Base-by-base conservation (phyloP, 2,888 invertebrate species). In the Eurois occulta region DNA sequence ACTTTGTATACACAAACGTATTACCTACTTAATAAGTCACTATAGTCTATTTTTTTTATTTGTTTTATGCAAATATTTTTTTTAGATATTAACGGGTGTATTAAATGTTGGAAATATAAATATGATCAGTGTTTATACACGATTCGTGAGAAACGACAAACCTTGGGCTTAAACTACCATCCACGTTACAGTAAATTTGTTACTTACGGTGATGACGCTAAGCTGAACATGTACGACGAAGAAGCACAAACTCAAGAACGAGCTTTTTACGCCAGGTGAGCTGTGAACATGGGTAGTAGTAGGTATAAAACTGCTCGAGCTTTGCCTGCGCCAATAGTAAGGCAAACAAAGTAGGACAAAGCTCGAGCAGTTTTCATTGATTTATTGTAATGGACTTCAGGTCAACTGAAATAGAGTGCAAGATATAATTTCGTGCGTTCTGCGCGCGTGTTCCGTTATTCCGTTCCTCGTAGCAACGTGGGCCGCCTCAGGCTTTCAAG, bases 21-120 rank as follows among this genome's bases (percentile, higher is more conserved):
- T 55, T 5, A 24, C 18, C 24, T 3, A 10, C 24, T 10, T 24
- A 52, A 52, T 52, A 8, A 58, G 13, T 16, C 28, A 32, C 18
- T 18, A 32, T 18, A 32, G 10, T 35, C 10, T 10, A 21, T 60
- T 62, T 62, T 55, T 48, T 32, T 62, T 21, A 21, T 62, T 35
- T 35, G 4, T 62, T 28, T 28, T 35, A 35, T 21, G 5, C 21
- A 11, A 35, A 62, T 35, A 32, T 35, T 18, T 35, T 18, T 35
- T 62, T 62, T 65, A 98, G 98, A 98, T 95, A 97, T 97, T 7
- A 97, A 97, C 88, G 98, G 98, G 58, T 97, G 96, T 88, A 97
- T 98, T 13, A 98, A 98, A 94, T 97, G 97, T 88, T 98, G 98
- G 98, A 97, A 97, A 92, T 97, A 97, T 91, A 97, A 97, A 89